Percentiles rank a stretch among this genome's conserved stretches.
phyloP scores from a whole-genome alignment of 1,140 invertebrate genomes.

The Pissodes strobi region DNA sequence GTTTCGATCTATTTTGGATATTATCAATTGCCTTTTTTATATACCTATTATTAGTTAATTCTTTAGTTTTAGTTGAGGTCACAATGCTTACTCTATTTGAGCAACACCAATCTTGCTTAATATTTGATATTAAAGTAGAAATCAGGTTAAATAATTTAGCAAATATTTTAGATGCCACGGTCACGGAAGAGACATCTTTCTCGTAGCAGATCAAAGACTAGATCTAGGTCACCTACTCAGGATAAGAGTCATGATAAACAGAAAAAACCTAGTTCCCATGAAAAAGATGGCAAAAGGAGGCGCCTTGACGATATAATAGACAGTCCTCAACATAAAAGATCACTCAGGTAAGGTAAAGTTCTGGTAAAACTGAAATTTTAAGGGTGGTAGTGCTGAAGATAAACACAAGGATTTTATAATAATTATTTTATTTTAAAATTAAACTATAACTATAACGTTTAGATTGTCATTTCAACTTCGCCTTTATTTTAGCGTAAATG shows the following conservation, averaged over 20 bases:
- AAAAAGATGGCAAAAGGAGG: constrained; percentile 61
- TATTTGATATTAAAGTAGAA: constrained; percentile 4
- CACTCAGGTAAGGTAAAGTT: constrained; percentile 62
- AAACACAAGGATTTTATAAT: too few species aligned
- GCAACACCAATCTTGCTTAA: background rate
- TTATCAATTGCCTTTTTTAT: too few species aligned
- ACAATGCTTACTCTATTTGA: too few species aligned
- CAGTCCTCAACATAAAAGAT: constrained; percentile 60
- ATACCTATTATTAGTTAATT: too few species aligned
- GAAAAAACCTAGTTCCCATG: constrained; percentile 42
- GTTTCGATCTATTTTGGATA: too few species aligned
- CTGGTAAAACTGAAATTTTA: too few species aligned
- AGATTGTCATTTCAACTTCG: too few species aligned
- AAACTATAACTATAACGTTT: too few species aligned
- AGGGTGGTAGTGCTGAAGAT: too few species aligned
- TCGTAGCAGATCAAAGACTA: constrained; percentile 61
- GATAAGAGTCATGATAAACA: constrained; percentile 44
- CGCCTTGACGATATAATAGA: constrained; percentile 61
- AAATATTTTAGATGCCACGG: constrained; percentile 75
- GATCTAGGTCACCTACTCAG: constrained; percentile 58
- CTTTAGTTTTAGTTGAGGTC: too few species aligned
- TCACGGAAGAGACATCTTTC: constrained; percentile 76
- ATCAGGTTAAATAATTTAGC: constrained; percentile 21
- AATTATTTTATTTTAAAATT: too few species aligned
- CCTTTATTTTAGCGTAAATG: too few species aligned